Evolutionary conservation across 2,888 invertebrate genomes (phyloP), one percentile per base, ranked within the genome.

Genomic region (Sphaerophoria taeniata): DNA sequence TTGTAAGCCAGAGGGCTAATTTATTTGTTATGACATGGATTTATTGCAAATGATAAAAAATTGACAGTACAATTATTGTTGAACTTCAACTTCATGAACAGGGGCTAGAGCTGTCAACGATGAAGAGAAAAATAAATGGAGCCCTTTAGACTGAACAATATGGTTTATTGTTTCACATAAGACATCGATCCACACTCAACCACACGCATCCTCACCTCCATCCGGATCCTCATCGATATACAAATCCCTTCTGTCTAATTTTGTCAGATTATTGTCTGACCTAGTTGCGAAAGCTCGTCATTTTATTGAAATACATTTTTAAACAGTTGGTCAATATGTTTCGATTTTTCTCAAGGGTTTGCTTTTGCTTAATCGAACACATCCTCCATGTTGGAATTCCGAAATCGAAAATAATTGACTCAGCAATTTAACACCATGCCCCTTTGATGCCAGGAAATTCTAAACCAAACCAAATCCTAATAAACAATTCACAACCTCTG

Each of bases 351-450:
- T 16, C 63, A 47, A 63, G 47, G 14, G 31, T 45, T 45, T 31
- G n/a, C n/a, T 31, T 63, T 11, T 11, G 6, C 6, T 63, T 24
- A 24, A 24, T 24, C 24, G 24, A 1, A 24, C 16, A 9, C 47
- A n/a, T 33, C n/a, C 33, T 63, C n/a, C 47, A 14, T 65, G 49
- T 36, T 6, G 12, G 60, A 80, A 71, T 24, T 24, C 24, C 24
- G 24, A 24, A 24, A 24, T 24, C 76, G 71, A 71, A 76, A 76
- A 67, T 58, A 60, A 67, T 65, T 67, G 81, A 76, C 58, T 76
- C 81, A 72, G 81, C 81, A 36, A 49, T 60, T 24, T 58, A 58
- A 55, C 56, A 24, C 31, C 24, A 24, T 24, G 34, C 47, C 47
- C 34, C 31, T 65, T 3, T 58, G 65, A 71, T 70, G 51, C 70